Evolutionary conservation across 2,113 vertebrate species (phyloP), one percentile per base, ranked within the genome.

Genomic region (Hypocryptadius cinnamomeus): DNA sequence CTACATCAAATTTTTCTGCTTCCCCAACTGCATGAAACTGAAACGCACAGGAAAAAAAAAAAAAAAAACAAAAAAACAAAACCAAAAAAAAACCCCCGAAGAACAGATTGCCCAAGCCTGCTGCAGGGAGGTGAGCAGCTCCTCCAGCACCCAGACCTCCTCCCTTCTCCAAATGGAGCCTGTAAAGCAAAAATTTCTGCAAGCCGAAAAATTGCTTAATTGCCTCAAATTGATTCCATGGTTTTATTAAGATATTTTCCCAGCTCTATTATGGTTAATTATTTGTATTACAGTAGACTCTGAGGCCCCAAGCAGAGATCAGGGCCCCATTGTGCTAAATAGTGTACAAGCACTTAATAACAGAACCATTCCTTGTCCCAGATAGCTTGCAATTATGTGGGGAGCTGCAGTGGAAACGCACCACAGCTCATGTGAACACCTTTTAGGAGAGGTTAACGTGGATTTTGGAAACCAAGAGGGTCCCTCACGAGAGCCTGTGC

Each of bases 261-360:
- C 95, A 95, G 95, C 79, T 95, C 95, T 68, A 93, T 95, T 94
- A 91, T 91, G 87, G 95, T 96, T 96, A 96, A 95, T 95, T 94
- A 94, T 96, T 96, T 96, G 87, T 96, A 91, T 93, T 95, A 92
- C 87, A 61, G 94, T 53, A 94, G 96, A 93, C 91, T 94, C 64
- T 8, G 85, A 94, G 90, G 94, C 96, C 94, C 94, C 94, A 80
- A 96, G 93, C 92, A 93, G 91, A 94, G 95, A 94, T 94, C 89
- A 91, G 94, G 90, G 91, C 87, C 79, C 57, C 90, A 92, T 91
- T 96, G 87, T 93, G 68, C 69, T 95, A 71, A 94, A 68, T 7
- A 78, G 60, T 84, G 87, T 81, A 88, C 81, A 83, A 92, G 89
- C 56, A 71, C 76, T 91, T 90, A 79, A 93, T 85, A 95, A 93